Evolutionary conservation across 2,797 vertebrate species (phyloP).

Genomic region (Gymnopithys bicolor): DNA sequence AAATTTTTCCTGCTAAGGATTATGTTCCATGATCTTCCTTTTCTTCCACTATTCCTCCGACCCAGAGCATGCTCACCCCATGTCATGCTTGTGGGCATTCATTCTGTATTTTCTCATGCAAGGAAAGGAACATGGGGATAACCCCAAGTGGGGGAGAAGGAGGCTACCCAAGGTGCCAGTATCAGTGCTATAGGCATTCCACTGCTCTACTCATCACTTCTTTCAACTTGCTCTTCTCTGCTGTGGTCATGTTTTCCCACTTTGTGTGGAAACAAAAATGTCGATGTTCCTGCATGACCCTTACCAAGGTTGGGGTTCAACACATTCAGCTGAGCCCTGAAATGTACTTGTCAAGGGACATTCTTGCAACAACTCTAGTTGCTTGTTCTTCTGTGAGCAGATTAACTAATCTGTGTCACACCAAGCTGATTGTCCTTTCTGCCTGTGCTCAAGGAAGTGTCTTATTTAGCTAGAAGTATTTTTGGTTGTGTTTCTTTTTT

Average conservation of each 20-base stretch:
- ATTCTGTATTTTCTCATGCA: rapidly evolving
- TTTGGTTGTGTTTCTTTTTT: neutral
- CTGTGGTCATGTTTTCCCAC: neutral
- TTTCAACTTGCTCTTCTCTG: rapidly evolving
- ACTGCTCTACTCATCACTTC: neutral
- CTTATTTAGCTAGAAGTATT: neutral
- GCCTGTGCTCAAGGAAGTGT: neutral
- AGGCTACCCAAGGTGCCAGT: neutral
- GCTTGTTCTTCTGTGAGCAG: neutral
- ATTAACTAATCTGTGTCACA: neutral
- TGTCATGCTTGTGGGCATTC: neutral
- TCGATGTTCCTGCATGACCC: neutral
- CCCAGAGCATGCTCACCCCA: neutral
- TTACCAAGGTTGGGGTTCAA: rapidly evolving
- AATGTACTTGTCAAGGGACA: neutral
- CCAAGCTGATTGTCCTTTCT: neutral
- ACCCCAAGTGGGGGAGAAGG: neutral
- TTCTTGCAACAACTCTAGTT: neutral
- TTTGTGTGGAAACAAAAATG: neutral
- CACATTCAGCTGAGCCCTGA: neutral
- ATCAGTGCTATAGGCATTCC: neutral
- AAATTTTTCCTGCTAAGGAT: neutral
- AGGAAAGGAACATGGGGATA: rapidly evolving
- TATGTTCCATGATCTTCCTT: neutral
- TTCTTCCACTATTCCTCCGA: neutral